A percentile compares a stretch with the other conserved stretches of the same genome.
phyloP scores from a whole-genome alignment of 1,140 invertebrate species.

The Dufourea novaeangliae region DNA sequence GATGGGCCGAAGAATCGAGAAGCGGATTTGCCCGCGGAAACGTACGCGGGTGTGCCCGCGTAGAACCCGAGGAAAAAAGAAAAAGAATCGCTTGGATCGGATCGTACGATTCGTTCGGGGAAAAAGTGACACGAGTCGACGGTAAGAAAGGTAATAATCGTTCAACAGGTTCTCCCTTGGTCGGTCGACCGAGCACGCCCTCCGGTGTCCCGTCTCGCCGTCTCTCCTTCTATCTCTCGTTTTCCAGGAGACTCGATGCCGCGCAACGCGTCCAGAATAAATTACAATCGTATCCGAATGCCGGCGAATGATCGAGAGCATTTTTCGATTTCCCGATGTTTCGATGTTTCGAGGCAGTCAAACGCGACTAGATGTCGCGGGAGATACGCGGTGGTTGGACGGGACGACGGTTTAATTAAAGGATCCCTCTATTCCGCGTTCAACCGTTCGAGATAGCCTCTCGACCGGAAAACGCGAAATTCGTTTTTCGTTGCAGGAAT shows the following conservation, averaged over 20 bases:
- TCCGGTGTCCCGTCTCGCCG: not conserved
- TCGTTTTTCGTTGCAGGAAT: slow-evolving; percentile 29
- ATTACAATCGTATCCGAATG: slow-evolving; percentile 50
- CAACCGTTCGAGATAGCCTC: slow-evolving; percentile 12
- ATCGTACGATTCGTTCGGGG: not conserved
- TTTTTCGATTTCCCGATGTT: slow-evolving; percentile 37
- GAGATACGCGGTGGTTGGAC: not conserved
- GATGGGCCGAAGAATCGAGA: too few relatives aligned
- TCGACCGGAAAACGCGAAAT: slow-evolving; percentile 47
- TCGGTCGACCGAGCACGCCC: slow-evolving; percentile 23
- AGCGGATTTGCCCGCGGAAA: too few relatives aligned
- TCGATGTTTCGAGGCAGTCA: slow-evolving; percentile 29
- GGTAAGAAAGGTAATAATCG: slow-evolving; percentile 37
- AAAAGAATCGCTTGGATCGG: not conserved
- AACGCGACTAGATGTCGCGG: slow-evolving; percentile 4
- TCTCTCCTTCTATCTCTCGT: not conserved
- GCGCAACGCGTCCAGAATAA: slow-evolving; percentile 57
- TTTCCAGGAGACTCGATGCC: not conserved
- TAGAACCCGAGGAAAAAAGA: not conserved
- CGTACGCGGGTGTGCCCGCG: not conserved
- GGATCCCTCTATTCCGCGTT: slow-evolving; percentile 36
- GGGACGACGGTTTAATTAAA: slow-evolving; percentile 56
- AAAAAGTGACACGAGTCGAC: not conserved
- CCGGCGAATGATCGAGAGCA: not conserved
- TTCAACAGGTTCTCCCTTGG: slow-evolving; percentile 57